A percentile compares a stretch with the other conserved stretches of the same genome.
These are phyloP conservation scores for Rhea pennata DNA, from an alignment of 2,113 vertebrate genomes.

Conservation along the genomic window DNA sequence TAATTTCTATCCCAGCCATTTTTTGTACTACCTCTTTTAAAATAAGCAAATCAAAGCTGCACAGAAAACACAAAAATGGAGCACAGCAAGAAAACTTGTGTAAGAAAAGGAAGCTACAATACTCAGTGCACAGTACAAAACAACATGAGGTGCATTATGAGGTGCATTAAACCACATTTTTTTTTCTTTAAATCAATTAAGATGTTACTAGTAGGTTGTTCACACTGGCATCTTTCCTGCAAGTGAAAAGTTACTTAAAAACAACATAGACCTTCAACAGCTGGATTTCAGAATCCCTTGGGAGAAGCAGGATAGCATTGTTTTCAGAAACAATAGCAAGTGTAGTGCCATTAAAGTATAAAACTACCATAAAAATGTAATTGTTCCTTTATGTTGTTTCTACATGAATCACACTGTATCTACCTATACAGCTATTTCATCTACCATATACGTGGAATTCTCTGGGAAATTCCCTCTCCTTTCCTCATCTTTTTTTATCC, in stretches of 20 bases:
- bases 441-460: background rate
- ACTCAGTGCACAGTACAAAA: background rate
- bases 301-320: background rate
- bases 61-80: constrained; percentile 24
- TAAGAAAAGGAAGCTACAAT: background rate
- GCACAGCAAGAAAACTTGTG: background rate
- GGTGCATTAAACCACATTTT: background rate
- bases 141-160: background rate
- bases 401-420: background rate
- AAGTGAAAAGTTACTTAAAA: background rate
- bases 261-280: background rate
- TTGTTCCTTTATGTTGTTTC: background rate
- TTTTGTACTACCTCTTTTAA: constrained; percentile 99
- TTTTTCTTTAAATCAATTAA: background rate
- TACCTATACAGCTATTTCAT: background rate
- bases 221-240: background rate
- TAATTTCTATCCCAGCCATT: constrained; percentile 99
- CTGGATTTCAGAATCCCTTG: background rate
- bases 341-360: background rate
- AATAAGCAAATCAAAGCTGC: constrained; percentile 97
- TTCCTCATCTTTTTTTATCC: too few species aligned
- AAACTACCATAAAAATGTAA: background rate
- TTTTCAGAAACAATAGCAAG: background rate
- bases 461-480: background rate
- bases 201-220: fast-evolving